Evolutionary conservation across 2,888 invertebrate genomes (phyloP).

Genomic region (Dusona sp.): DNA sequence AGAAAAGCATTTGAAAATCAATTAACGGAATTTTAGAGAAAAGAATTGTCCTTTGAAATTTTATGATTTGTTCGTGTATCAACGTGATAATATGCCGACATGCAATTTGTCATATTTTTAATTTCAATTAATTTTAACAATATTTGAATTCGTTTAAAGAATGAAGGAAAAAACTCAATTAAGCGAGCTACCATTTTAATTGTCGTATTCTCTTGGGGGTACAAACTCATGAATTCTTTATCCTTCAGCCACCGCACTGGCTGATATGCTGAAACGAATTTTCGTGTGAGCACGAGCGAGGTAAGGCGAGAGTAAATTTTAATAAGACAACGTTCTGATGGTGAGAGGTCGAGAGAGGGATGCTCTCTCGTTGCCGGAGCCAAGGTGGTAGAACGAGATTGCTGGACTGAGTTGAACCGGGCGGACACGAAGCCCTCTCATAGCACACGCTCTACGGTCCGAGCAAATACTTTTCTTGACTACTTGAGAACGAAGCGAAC

Average conservation of each 20-base stretch:
- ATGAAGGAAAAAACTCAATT: slow-evolving; percentile 33
- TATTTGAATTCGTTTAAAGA: not conserved
- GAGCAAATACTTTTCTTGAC: slow-evolving; percentile 72
- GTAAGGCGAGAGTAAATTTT: slow-evolving; percentile 67
- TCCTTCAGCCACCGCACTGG: slow-evolving; percentile 30
- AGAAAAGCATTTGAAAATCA: no score
- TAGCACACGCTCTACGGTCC: slow-evolving; percentile 62
- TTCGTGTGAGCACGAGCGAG: slow-evolving; percentile 53
- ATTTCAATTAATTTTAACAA: not conserved
- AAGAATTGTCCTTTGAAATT: not conserved
- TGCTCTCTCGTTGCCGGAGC: slow-evolving; percentile 55
- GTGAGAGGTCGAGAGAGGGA: slow-evolving; percentile 59
- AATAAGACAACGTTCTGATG: slow-evolving; percentile 64
- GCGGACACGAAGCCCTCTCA: slow-evolving; percentile 61
- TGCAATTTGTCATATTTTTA: not conserved
- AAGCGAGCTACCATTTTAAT: slow-evolving; percentile 39
- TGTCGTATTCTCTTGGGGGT: slow-evolving; percentile 26
- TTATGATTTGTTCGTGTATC: not conserved
- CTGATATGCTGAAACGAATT: slow-evolving; percentile 65
- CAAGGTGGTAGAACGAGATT: slow-evolving; percentile 69
- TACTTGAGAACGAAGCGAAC: slow-evolving; percentile 68
- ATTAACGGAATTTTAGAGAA: not conserved
- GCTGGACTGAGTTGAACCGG: slow-evolving; percentile 66
- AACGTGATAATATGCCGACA: not conserved
- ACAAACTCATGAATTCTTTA: slow-evolving; percentile 62